Evolutionary conservation across 2,888 invertebrate genomes (phyloP).

Genomic region (Ophion slaviceki): DNA sequence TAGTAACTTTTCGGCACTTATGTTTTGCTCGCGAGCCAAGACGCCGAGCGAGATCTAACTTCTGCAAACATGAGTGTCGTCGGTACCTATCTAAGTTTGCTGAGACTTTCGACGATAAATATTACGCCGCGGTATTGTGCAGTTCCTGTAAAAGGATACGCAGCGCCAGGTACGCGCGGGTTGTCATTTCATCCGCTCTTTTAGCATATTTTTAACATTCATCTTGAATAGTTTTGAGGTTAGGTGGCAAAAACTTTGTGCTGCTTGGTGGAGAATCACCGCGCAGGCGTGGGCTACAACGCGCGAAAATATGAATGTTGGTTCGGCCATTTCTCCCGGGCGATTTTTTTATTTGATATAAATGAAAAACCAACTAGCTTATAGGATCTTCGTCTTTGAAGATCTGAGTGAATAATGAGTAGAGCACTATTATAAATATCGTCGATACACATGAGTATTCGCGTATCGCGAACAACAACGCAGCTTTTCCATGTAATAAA

Average conservation of each 20-base stretch:
- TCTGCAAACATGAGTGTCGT: constrained; percentile 60
- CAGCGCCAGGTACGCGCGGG: constrained; percentile 66
- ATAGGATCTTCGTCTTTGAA: too few species aligned
- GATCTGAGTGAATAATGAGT: too few species aligned
- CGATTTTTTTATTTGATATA: neutral
- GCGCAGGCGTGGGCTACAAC: neutral
- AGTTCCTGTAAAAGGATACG: constrained; percentile 68
- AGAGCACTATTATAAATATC: too few species aligned
- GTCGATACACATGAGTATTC: too few species aligned
- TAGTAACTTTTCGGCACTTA: constrained; percentile 17
- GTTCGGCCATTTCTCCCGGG: neutral
- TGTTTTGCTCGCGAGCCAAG: constrained; percentile 19
- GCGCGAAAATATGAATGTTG: constrained; percentile 46
- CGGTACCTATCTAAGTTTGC: constrained; percentile 52
- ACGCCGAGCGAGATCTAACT: neutral
- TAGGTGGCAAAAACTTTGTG: constrained; percentile 37
- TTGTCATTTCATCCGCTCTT: constrained; percentile 15
- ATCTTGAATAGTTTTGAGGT: constrained; percentile 45
- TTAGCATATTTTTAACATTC: neutral
- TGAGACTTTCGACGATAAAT: constrained; percentile 59
- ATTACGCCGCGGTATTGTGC: constrained; percentile 68
- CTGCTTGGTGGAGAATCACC: neutral
- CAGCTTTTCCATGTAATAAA: too few species aligned
- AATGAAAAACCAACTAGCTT: neutral
- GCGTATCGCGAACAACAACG: too few species aligned